Conservation (phyloP, 1,140 invertebrate genomes). For the Atopsyche davidsoni region DNA sequence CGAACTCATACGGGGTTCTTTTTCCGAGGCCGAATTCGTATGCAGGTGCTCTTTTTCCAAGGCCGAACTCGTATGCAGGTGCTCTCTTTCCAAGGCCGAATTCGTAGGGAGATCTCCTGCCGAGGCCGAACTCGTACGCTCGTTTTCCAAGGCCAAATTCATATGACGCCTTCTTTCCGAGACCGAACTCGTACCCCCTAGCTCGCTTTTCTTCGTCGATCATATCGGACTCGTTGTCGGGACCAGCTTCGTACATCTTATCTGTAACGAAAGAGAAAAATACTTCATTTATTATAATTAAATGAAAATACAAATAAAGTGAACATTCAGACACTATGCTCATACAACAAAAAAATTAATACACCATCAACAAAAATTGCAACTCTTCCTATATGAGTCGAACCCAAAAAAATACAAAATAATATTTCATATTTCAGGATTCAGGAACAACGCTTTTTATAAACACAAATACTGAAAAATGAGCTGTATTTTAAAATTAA, state of each 20-base stretch:
- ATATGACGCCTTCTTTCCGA: conserved; percentile 51
- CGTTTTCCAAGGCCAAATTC: conserved; percentile 36
- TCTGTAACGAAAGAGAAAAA: too few species aligned
- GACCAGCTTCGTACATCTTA: conserved; percentile 45
- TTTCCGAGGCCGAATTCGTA: conserved; percentile 21
- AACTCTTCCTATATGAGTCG: too few species aligned
- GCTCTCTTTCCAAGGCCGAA: conserved; percentile 36
- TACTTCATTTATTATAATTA: too few species aligned
- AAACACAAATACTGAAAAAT: too few species aligned
- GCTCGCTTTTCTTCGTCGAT: conserved; percentile 33
- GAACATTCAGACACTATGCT: too few species aligned
- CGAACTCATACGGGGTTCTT: conserved; percentile 28
- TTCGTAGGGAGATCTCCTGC: conserved; percentile 33
- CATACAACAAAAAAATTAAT: too few species aligned
- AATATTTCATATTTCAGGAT: too few species aligned
- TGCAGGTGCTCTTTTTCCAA: conserved; percentile 38
- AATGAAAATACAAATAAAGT: too few species aligned
- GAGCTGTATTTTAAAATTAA: too few species aligned
- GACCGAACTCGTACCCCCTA: conserved; percentile 51
- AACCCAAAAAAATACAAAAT: too few species aligned
- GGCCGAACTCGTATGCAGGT: conserved; percentile 41
- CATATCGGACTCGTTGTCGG: conserved; percentile 28
- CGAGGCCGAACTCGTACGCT: conserved; percentile 38
- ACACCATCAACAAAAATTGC: too few species aligned
- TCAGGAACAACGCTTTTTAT: too few species aligned